phyloP scores from a whole-genome alignment of 1,140 invertebrate species.

The Tetraneura akinire region DNA sequence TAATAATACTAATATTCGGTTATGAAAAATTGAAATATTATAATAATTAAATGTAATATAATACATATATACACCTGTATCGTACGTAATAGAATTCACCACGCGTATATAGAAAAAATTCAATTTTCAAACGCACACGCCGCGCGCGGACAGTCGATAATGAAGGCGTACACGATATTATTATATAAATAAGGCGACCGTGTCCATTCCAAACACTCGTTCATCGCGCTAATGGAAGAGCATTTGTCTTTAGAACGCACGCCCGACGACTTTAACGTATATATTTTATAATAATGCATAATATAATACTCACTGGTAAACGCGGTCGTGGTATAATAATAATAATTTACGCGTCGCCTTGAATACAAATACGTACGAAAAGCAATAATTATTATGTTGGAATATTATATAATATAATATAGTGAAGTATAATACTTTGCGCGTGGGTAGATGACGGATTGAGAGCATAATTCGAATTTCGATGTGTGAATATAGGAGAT shows the following conservation, averaged over 20 bases:
- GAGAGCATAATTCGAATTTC: not conserved
- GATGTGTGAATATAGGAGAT: too few relatives aligned
- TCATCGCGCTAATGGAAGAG: constrained; percentile 16
- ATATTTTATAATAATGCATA: too few relatives aligned
- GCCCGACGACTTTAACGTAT: not conserved
- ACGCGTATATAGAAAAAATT: not conserved
- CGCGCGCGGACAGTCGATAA: not conserved
- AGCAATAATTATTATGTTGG: too few relatives aligned
- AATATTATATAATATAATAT: too few relatives aligned
- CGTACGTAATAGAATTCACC: too few relatives aligned
- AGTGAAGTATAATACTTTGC: too few relatives aligned
- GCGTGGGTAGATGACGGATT: constrained; percentile 23
- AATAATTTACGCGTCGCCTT: not conserved
- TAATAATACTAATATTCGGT: too few relatives aligned
- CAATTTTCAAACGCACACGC: constrained; percentile 2
- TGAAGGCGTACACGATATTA: not conserved
- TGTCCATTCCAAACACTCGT: constrained; percentile 15
- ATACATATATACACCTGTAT: too few relatives aligned
- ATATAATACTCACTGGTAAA: not conserved
- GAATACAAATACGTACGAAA: not conserved
- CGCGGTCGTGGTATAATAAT: not conserved
- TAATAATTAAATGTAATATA: too few relatives aligned
- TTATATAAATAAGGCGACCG: too few relatives aligned
- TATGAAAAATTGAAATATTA: too few relatives aligned
- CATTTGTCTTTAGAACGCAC: not conserved